A percentile compares a stretch with the other conserved stretches of the same genome.
Evolutionary conservation across 2,888 invertebrate species (phyloP).

Genomic region (Onchidella celtica): DNA sequence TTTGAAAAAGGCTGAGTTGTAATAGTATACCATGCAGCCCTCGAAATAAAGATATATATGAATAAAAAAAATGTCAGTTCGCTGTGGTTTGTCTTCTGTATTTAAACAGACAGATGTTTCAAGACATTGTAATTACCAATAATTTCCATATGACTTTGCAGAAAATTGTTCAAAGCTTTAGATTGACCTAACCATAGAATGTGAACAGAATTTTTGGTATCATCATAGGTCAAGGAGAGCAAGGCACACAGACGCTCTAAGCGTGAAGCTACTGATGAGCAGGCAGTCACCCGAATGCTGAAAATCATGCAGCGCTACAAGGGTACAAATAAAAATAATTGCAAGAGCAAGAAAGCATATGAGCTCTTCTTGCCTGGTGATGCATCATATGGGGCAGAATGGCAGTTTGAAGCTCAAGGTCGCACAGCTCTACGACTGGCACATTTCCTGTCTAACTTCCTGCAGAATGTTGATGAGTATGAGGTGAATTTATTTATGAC

Average conservation of each 20-base stretch:
- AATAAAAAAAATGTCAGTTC: too few relatives aligned
- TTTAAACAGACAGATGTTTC: too few relatives aligned
- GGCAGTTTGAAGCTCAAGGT: constrained; percentile 95
- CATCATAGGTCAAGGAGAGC: background rate
- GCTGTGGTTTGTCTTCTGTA: too few relatives aligned
- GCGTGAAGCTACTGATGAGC: constrained; percentile 72
- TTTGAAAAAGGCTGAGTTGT: too few relatives aligned
- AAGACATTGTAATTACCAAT: too few relatives aligned
- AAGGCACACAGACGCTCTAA: constrained; percentile 55
- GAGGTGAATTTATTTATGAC: constrained; percentile 67
- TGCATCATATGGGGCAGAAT: constrained; percentile 91
- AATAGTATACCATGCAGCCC: too few relatives aligned
- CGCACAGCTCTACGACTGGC: constrained; percentile 97
- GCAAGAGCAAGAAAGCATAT: constrained; percentile 64
- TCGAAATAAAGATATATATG: too few relatives aligned
- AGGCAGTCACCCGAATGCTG: constrained; percentile 64
- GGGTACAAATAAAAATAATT: constrained; percentile 68
- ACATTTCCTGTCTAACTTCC: constrained; percentile 96
- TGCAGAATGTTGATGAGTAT: constrained; percentile 84
- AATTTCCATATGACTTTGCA: too few relatives aligned
- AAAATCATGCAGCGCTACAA: constrained; percentile 63
- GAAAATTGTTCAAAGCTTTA: too few relatives aligned
- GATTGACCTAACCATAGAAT: too few relatives aligned
- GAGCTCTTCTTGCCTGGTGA: constrained; percentile 86
- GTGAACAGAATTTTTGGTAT: too few relatives aligned